Evolutionary conservation across 1,140 invertebrate genomes (phyloP).

Genomic region (Drosophila lacteicornis): DNA sequence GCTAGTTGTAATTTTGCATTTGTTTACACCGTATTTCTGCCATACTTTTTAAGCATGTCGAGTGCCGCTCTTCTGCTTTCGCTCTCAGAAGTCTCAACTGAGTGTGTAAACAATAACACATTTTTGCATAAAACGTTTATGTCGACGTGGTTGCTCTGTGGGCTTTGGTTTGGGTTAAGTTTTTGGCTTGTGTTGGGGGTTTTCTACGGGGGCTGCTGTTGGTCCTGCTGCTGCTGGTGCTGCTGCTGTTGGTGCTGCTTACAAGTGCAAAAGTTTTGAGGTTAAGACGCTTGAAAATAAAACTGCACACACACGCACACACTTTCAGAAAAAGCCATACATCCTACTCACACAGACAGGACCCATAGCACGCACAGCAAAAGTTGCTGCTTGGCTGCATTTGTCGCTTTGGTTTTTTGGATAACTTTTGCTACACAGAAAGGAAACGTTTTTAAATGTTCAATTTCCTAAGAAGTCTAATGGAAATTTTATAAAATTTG

Average conservation of each 20-base stretch:
- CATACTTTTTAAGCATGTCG: constrained; percentile 63
- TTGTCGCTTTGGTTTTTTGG: constrained; percentile 25
- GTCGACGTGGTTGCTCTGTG: constrained; percentile 27
- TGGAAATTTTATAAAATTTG: too few relatives aligned
- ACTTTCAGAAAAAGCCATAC: constrained; percentile 11
- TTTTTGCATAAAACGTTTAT: constrained; percentile 76
- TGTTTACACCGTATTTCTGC: constrained; percentile 42
- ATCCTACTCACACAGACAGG: constrained; percentile 12
- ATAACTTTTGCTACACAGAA: constrained; percentile 42
- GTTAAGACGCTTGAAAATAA: constrained; percentile 78
- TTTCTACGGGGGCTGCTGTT: neutral
- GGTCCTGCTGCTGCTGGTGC: neutral
- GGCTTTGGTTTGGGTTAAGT: constrained; percentile 27
- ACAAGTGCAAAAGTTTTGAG: constrained; percentile 77
- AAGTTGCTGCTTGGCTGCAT: constrained; percentile 55
- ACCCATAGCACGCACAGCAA: constrained; percentile 21
- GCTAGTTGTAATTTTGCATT: constrained; percentile 65
- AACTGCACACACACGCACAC: constrained; percentile 37
- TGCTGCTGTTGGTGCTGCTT: constrained; percentile 46
- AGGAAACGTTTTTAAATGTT: neutral
- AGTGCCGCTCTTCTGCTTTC: constrained; percentile 21
- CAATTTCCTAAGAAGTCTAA: too few relatives aligned
- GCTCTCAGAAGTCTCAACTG: constrained; percentile 12
- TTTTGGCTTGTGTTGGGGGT: constrained; percentile 15
- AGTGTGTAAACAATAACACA: constrained; percentile 73